Base-by-base conservation (phyloP, 2,888 invertebrate genomes). In the Idaea aversata region DNA sequence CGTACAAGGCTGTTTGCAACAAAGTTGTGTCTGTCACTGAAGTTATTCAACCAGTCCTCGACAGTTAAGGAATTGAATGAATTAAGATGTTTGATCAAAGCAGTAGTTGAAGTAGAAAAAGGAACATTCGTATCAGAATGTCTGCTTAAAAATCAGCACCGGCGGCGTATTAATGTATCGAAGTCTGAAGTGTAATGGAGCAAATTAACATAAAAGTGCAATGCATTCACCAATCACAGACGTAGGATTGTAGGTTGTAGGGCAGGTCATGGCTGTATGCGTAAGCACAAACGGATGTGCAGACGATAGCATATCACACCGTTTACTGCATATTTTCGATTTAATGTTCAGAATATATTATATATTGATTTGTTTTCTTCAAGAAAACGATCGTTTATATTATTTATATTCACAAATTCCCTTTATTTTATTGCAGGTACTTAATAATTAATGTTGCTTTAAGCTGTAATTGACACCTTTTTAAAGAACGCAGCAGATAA, bases 231-330 rank as follows among this genome's bases (percentile, higher is more conserved):
- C 82, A 86, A 86, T 87, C 83, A 79, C 79, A 84, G 79, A 70
- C 77, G 76, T 73, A 79, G 85, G 85, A 81, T 84, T 85, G 87
- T 90, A 88, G 87, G 91, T 84, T 85, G 87, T 90, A 89, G 88
- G 91, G 90, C 88, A 91, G 91, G 91, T 92, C 91, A 91, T 87
- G 91, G 90, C 86, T 89, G 86, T 79, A 86, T 86, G 88, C 85
- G 87, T 86, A 86, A 88, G 84, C 84, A 85, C 75, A 85, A 88
- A 87, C 90, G 91, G 91, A 92, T 90, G 88, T 86, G 84, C 86
- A 83, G 78, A 77, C 79, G 90, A 91, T 90, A 88, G 83, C 83
- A 86, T 85, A 90, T 90, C 88, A 81, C 68, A 10, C 10, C 7
- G 3, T 47, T 47, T 47, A 10, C 10, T 13, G 4, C 47, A 47